Conservation (phyloP, 2,113 vertebrate species). For the Eulacestoma nigropectus region DNA sequence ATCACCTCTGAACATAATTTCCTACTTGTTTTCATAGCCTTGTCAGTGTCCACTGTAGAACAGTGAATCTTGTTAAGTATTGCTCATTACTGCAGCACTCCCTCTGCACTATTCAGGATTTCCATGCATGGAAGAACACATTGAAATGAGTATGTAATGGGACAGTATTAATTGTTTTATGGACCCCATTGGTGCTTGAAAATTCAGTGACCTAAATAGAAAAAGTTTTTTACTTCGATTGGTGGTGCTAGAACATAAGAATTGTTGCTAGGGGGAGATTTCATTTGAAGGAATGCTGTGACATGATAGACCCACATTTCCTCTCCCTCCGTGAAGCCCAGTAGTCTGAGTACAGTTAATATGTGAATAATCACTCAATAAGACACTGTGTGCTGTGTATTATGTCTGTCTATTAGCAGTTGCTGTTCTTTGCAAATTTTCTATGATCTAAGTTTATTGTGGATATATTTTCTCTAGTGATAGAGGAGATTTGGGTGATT, state of each 20-base stretch:
- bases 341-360: background rate
- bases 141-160: background rate
- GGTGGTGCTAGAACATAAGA: background rate
- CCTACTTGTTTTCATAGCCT: background rate
- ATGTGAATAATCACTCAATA: background rate
- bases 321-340: background rate
- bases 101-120: background rate
- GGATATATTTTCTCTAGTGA: background rate
- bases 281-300: background rate
- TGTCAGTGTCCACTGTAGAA: background rate
- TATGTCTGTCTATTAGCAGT: background rate
- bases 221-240: background rate
- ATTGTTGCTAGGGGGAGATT: background rate
- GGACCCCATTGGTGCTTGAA: background rate
- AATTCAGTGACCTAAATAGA: conserved; percentile 25
- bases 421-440: background rate
- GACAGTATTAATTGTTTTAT: conserved; percentile 20
- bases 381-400: background rate
- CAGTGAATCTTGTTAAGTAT: background rate
- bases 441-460: background rate
- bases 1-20: background rate
- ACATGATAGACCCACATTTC: background rate
- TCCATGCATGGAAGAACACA: background rate
- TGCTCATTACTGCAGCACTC: background rate
- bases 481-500: background rate